Evolutionary conservation across 2,113 vertebrate genomes (phyloP).

Genomic region (Dolichotis patagonum): DNA sequence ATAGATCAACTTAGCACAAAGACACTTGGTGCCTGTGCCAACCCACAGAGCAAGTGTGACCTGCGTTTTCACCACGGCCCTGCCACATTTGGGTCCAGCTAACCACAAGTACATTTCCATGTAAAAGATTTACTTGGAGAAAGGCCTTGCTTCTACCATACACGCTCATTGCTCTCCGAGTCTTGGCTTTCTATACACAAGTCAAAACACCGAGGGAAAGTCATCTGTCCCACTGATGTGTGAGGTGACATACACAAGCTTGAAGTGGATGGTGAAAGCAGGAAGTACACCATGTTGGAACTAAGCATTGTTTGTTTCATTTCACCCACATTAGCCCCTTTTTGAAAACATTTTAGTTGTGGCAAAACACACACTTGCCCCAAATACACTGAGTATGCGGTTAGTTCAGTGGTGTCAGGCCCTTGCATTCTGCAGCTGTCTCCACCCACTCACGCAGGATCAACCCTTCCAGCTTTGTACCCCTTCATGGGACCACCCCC

Average conservation of each 20-base stretch:
- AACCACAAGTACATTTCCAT: neutral
- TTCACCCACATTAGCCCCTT: neutral
- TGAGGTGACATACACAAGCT: neutral
- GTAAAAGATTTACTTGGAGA: neutral
- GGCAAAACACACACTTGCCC: neutral
- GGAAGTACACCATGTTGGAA: neutral
- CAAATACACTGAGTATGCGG: too few species aligned
- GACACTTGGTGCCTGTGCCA: neutral
- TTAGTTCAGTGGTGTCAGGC: neutral
- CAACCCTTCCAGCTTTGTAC: neutral
- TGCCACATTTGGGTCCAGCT: too few species aligned
- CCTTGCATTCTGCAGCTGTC: neutral
- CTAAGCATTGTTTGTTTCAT: neutral
- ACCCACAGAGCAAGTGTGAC: constrained; percentile 85
- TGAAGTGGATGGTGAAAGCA: accelerated
- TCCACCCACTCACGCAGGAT: neutral
- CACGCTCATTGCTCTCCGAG: accelerated
- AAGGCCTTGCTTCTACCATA: accelerated
- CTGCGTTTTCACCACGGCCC: neutral
- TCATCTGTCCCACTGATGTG: too few species aligned
- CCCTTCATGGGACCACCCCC: neutral
- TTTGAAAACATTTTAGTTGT: neutral
- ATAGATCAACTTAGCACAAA: neutral
- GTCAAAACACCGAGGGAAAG: neutral
- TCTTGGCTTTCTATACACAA: neutral